phyloP scores from a whole-genome alignment of 2,888 invertebrate species.

The Chrysolina americana region DNA sequence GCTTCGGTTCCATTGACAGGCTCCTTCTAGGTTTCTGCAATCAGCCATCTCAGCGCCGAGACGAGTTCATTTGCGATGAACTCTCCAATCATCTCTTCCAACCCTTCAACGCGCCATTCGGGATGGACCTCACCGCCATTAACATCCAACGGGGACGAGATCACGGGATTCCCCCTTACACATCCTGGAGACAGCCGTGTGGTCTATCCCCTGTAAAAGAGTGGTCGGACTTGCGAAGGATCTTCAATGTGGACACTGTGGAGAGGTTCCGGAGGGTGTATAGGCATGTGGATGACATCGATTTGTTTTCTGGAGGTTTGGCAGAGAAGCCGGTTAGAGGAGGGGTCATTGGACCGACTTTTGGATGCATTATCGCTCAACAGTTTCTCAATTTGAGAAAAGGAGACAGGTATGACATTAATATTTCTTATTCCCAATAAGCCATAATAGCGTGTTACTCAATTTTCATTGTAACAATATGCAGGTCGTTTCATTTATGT shows the following conservation, averaged over 20 bases:
- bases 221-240: conserved; percentile 80
- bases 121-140: conserved; percentile 90
- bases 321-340: conserved; percentile 86
- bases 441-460: not conserved
- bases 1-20: conserved; percentile 85
- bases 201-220: conserved; percentile 77
- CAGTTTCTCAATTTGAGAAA: conserved; percentile 85
- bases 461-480: not conserved
- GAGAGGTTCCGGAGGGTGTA: conserved; percentile 73
- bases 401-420: conserved; percentile 72
- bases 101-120: conserved; percentile 79
- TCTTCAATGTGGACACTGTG: conserved; percentile 75
- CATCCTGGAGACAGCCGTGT: conserved; percentile 85
- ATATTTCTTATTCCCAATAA: too few relatives aligned
- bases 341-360: conserved; percentile 88
- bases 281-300: conserved; percentile 84
- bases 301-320: conserved; percentile 87
- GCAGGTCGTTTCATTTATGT: too few relatives aligned
- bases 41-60: conserved; percentile 84
- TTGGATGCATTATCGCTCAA: conserved; percentile 90
- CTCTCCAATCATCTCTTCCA: conserved; percentile 89
- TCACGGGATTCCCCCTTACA: conserved; percentile 88
- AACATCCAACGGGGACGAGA: conserved; percentile 91
- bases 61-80: conserved; percentile 86
- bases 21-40: conserved; percentile 83